A percentile compares a stretch with the other conserved stretches of the same genome.
Evolutionary conservation across 2,113 vertebrate genomes (phyloP).

Genomic region (Sebastes fasciatus): DNA sequence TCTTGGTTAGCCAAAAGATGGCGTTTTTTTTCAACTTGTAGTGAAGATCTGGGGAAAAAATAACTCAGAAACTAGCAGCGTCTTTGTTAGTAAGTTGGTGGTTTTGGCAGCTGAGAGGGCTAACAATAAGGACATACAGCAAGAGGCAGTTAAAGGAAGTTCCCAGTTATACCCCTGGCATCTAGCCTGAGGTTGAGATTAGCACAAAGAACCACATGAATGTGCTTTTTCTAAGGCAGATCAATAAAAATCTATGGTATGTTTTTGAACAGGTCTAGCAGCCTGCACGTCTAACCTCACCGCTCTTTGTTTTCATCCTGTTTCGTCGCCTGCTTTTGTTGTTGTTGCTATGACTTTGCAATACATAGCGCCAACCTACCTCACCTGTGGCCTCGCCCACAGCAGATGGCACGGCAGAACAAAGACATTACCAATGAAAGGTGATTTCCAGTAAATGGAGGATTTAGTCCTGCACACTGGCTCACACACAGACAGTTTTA

Average conservation of each 20-base stretch:
- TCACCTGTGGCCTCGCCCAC: conserved; percentile 44
- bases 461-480: neutral
- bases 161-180: neutral
- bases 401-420: conserved; percentile 13
- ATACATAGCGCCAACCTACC: neutral
- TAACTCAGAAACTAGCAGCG: neutral
- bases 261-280: conserved; percentile 6
- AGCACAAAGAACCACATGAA: neutral
- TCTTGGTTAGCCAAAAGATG: neutral
- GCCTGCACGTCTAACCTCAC: neutral
- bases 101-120: neutral
- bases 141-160: neutral
- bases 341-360: conserved; percentile 11
- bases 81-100: neutral
- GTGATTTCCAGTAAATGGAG: neutral
- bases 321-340: neutral
- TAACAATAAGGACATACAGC: neutral
- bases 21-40: neutral
- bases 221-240: neutral
- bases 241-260: neutral
- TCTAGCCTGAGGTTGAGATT: neutral
- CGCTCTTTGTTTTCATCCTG: conserved; percentile 12
- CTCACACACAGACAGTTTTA: neutral
- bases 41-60: neutral
- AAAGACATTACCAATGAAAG: conserved; percentile 3